phyloP scores from a whole-genome alignment of 2,888 invertebrate genomes.

The Brenthis ino region DNA sequence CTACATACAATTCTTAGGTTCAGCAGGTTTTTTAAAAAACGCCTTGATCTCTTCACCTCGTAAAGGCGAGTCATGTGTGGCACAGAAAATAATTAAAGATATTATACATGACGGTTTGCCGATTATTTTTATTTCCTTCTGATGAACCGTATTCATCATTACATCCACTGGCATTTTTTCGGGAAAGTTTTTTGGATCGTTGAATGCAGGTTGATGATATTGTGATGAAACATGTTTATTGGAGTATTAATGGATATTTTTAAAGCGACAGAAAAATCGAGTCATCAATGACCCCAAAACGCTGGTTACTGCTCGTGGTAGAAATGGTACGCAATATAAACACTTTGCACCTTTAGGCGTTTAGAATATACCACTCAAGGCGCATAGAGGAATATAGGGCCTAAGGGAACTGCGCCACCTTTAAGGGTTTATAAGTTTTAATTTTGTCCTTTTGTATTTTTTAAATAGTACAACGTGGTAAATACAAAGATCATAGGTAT shows the following conservation, averaged over 20 bases:
- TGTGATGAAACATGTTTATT: neutral
- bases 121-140: neutral
- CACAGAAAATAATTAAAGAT: neutral
- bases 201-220: neutral
- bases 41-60: neutral
- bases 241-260: neutral
- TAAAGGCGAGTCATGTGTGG: neutral
- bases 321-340: neutral
- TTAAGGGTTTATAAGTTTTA: no score
- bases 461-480: no score
- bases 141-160: neutral
- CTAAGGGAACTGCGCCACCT: no score
- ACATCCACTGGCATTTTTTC: neutral
- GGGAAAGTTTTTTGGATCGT: neutral
- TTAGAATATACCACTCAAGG: neutral
- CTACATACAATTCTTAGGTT: neutral
- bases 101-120: neutral
- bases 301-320: neutral
- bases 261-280: neutral
- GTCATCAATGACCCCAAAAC: neutral
- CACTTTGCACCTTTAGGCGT: neutral
- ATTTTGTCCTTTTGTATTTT: no score
- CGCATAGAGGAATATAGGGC: no score
- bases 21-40: neutral
- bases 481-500: no score